phyloP scores from a whole-genome alignment of 2,113 vertebrate species.

The Gavialis gangeticus region DNA sequence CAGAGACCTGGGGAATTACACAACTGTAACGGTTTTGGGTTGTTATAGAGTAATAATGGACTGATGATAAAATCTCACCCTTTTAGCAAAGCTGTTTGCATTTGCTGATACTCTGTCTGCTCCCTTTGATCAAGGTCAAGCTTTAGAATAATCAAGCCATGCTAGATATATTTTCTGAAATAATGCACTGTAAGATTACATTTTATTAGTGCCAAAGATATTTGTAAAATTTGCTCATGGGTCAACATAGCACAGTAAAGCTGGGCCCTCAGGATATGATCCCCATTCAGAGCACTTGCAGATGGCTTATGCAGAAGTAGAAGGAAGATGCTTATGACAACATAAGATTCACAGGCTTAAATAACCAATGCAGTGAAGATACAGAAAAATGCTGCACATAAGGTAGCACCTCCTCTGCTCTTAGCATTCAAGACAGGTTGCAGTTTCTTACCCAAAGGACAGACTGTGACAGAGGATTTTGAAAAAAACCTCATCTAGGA shows the following conservation, averaged over 20 bases:
- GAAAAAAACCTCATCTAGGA: background rate
- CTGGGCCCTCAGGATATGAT: background rate
- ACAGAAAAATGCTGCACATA: background rate
- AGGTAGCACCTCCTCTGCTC: rapidly evolving
- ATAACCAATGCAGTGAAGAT: background rate
- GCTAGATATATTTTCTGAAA: background rate
- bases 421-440: background rate
- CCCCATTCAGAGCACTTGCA: background rate
- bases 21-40: background rate
- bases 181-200: background rate
- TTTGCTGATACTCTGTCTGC: background rate
- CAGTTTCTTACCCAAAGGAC: background rate
- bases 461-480: background rate
- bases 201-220: background rate
- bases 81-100: background rate
- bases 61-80: background rate
- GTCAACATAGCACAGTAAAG: background rate
- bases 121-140: background rate
- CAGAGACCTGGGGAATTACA: constrained; percentile 23
- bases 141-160: background rate
- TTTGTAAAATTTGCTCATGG: background rate
- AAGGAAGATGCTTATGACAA: background rate
- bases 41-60: background rate
- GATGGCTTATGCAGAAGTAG: background rate
- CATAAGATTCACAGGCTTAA: background rate